Evolutionary conservation across 2,113 vertebrate species (phyloP).

Genomic region (Setophaga coronata): DNA sequence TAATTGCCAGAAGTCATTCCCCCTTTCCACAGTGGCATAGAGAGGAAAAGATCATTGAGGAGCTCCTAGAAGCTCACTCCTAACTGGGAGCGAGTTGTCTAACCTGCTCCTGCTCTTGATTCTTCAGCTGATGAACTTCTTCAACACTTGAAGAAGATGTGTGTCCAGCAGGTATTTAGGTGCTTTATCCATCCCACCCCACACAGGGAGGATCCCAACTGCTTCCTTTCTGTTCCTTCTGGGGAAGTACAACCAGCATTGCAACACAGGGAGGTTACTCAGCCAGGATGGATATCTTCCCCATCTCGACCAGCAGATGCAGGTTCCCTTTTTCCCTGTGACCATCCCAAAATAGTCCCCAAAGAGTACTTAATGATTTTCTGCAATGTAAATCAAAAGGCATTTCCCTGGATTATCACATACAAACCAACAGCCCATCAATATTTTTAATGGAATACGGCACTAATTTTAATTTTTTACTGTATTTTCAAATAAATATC

Average conservation of each 20-base stretch:
- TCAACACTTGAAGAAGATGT: rapidly evolving
- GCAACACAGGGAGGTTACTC: neutral
- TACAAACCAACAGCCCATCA: neutral
- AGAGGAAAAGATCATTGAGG: neutral
- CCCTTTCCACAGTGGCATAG: rapidly evolving
- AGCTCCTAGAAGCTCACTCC: neutral
- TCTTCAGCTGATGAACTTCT: neutral
- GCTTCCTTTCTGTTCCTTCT: neutral
- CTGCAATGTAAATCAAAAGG: neutral
- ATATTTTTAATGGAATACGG: neutral
- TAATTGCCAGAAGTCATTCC: neutral
- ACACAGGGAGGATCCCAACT: neutral
- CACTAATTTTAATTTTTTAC: neutral
- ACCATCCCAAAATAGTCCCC: neutral
- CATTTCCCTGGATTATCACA: neutral
- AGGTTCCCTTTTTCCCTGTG: neutral
- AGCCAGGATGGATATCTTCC: neutral
- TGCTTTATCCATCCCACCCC: neutral
- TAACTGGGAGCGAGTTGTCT: neutral
- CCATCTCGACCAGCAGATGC: neutral
- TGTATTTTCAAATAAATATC: neutral
- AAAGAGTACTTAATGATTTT: neutral
- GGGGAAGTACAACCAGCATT: neutral
- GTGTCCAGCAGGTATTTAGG: neutral
- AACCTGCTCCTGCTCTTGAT: too few relatives aligned